A percentile compares a stretch with the other conserved stretches of the same genome.
Conservation (phyloP, 1,140 invertebrate species). For the Heliconius nattereri region DNA sequence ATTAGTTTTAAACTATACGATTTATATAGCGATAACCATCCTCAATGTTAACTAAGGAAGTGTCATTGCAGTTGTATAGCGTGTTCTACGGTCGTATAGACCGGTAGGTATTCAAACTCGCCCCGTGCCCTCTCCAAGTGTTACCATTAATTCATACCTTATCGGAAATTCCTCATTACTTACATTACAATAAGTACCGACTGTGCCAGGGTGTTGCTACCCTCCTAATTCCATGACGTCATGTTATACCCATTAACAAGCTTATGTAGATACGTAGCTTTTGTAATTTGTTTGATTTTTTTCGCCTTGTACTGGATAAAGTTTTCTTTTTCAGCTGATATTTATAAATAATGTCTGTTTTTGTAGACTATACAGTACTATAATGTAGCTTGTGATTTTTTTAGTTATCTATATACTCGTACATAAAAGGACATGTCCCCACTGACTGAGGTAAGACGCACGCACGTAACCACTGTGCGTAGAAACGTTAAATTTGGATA, state of each 20-base stretch:
- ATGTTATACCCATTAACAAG: not conserved
- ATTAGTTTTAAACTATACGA: not conserved
- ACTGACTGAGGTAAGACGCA: too few relatives aligned
- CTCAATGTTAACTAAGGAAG: slow-evolving; percentile 27
- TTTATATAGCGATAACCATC: slow-evolving; percentile 13
- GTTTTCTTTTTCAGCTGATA: too few relatives aligned
- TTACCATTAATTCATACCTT: slow-evolving; percentile 64
- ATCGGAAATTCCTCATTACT: slow-evolving; percentile 48
- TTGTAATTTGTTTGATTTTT: not conserved
- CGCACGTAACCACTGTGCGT: too few relatives aligned
- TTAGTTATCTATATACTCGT: too few relatives aligned
- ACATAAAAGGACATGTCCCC: too few relatives aligned
- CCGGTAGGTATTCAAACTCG: slow-evolving; percentile 21
- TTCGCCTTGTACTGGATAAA: not conserved
- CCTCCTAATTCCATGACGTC: not conserved
- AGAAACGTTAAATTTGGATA: too few relatives aligned
- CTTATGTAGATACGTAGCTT: not conserved
- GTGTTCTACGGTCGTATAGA: slow-evolving; percentile 43
- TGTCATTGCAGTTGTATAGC: slow-evolving; percentile 58
- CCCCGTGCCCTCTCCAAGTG: slow-evolving; percentile 55
- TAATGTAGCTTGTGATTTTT: too few relatives aligned
- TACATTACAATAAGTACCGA: slow-evolving; percentile 43
- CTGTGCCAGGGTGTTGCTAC: slow-evolving; percentile 41
- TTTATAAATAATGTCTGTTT: too few relatives aligned
- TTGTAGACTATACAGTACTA: too few relatives aligned